A percentile compares a stretch with the other conserved stretches of the same genome.
Conservation (phyloP, 2,888 invertebrate species). For the Papilio demoleus region DNA sequence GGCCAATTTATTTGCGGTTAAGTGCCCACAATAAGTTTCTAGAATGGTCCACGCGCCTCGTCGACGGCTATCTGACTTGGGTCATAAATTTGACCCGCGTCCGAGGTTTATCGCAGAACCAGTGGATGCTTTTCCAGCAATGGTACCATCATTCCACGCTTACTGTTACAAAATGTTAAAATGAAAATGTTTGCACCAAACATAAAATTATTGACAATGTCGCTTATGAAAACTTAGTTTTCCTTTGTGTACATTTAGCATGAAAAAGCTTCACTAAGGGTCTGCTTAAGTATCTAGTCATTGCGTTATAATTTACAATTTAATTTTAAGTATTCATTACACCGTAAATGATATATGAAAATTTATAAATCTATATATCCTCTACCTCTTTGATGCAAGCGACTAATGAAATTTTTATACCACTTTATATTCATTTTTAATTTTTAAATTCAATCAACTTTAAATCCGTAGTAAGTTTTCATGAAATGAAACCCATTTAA, state of each 20-base stretch:
- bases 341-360: too few species aligned
- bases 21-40: conserved; percentile 82
- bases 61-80: conserved; percentile 67
- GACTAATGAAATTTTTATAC: not conserved
- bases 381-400: not conserved
- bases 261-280: too few species aligned
- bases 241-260: too few species aligned
- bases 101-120: conserved; percentile 49
- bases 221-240: too few species aligned
- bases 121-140: conserved; percentile 25
- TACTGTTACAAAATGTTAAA: not conserved
- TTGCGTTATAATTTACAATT: too few species aligned
- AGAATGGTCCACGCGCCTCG: conserved; percentile 78
- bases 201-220: not conserved
- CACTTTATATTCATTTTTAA: not conserved
- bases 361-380: not conserved
- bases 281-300: too few species aligned
- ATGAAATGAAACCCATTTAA: conserved; percentile 10
- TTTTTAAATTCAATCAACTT: not conserved
- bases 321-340: too few species aligned
- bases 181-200: not conserved
- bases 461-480: conserved; percentile 10
- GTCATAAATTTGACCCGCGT: conserved; percentile 38
- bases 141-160: conserved; percentile 7
- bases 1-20: conserved; percentile 82